phyloP scores from a whole-genome alignment of 2,797 vertebrate genomes.

The Periparus ater region DNA sequence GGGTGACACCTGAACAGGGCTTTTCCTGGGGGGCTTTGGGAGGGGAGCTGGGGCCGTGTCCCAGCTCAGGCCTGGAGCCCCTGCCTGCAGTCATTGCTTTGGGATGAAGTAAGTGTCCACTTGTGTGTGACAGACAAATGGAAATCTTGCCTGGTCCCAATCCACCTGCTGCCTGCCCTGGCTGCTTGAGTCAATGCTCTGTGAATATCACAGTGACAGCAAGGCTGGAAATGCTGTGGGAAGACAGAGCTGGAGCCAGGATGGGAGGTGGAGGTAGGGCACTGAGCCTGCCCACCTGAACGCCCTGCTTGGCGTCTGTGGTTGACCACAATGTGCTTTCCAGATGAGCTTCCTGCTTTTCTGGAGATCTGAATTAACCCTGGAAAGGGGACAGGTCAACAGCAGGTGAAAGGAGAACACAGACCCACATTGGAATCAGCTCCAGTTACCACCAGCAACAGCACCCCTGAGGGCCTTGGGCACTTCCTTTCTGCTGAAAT shows the following conservation, averaged over 20 bases:
- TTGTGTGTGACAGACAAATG: neutral
- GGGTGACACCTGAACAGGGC: accelerated
- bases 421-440: neutral
- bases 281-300: neutral
- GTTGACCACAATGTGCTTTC: neutral
- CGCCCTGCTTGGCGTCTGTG: neutral
- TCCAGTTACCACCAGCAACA: neutral
- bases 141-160: neutral
- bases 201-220: constrained; percentile 9
- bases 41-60: accelerated
- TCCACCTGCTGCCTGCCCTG: neutral
- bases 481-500: neutral
- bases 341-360: neutral
- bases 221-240: neutral
- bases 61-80: neutral
- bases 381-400: neutral
- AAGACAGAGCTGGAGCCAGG: neutral
- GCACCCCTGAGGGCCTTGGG: neutral
- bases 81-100: neutral
- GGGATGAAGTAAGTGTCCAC: constrained; percentile 24
- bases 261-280: neutral
- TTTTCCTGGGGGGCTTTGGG: neutral
- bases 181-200: constrained; percentile 48
- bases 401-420: neutral
- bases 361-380: neutral